A percentile compares a stretch with the other conserved stretches of the same genome.
These are phyloP conservation scores for Chrysina gloriosa DNA, from an alignment of 2,888 invertebrate species.

Conservation along the genomic window DNA sequence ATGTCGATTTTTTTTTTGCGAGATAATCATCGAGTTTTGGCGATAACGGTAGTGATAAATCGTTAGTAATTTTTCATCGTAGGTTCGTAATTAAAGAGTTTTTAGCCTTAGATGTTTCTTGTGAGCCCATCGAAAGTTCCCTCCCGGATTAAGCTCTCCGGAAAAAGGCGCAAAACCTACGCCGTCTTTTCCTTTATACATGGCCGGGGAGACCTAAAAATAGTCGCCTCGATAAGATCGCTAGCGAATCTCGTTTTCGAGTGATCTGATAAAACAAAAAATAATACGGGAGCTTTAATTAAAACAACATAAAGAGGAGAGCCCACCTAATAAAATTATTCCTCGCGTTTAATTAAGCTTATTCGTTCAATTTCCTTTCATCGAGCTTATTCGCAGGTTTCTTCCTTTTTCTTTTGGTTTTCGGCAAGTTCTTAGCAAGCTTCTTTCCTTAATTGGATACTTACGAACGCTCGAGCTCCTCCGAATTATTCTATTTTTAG, in stretches of 20 bases:
- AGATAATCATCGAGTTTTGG: neutral
- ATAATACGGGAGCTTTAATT: too few relatives aligned
- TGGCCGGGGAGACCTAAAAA: conserved; percentile 13
- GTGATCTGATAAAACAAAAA: neutral
- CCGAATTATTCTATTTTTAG: neutral
- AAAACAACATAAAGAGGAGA: too few relatives aligned
- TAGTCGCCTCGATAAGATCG: neutral
- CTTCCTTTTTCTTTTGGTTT: too few relatives aligned
- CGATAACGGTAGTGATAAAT: too few relatives aligned
- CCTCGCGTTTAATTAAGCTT: too few relatives aligned
- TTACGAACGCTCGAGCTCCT: neutral
- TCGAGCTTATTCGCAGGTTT: too few relatives aligned
- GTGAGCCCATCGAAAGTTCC: neutral
- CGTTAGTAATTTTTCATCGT: neutral
- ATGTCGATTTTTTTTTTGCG: neutral
- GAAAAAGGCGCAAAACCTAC: conserved; percentile 8
- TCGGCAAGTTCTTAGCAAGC: too few relatives aligned
- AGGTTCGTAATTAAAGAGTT: neutral
- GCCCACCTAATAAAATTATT: too few relatives aligned
- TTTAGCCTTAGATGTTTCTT: neutral
- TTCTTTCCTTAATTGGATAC: neutral
- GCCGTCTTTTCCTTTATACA: neutral
- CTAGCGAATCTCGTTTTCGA: neutral
- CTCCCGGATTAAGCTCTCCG: conserved; percentile 7
- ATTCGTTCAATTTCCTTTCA: too few relatives aligned